A percentile compares a stretch with the other conserved stretches of the same genome.
These are phyloP conservation scores for Aix galericulata DNA, from an alignment of 2,113 vertebrate genomes.

Conservation along the genomic window DNA sequence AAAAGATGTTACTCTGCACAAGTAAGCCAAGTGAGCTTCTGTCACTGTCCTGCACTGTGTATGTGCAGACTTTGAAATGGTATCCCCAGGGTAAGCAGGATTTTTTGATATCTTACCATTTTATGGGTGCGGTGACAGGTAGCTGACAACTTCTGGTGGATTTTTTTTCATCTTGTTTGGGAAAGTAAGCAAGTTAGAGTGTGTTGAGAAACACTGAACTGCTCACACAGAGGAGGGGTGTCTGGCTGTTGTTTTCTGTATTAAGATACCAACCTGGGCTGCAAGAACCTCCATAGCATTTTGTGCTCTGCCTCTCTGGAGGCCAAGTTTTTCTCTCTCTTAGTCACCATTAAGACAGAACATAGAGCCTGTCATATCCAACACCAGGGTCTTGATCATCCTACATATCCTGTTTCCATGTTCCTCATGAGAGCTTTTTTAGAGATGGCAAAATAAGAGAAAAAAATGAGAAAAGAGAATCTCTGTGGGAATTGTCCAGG, in stretches of 20 bases:
- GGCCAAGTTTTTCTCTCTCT: background rate
- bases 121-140: background rate
- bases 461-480: background rate
- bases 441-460: background rate
- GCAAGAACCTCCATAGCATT: background rate
- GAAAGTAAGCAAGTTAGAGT: background rate
- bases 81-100: background rate
- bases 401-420: background rate
- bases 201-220: background rate
- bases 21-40: background rate
- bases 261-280: background rate
- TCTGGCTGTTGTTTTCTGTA: background rate
- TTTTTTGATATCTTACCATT: background rate
- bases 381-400: background rate
- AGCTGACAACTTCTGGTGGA: background rate
- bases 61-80: background rate
- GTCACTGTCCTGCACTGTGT: background rate
- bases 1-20: background rate
- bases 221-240: background rate
- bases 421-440: background rate
- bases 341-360: background rate
- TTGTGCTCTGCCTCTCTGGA: background rate
- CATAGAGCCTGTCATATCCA: background rate
- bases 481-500: background rate
- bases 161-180: background rate